Evolutionary conservation across 2,888 invertebrate species (phyloP).

Genomic region (Capitulum mitella): DNA sequence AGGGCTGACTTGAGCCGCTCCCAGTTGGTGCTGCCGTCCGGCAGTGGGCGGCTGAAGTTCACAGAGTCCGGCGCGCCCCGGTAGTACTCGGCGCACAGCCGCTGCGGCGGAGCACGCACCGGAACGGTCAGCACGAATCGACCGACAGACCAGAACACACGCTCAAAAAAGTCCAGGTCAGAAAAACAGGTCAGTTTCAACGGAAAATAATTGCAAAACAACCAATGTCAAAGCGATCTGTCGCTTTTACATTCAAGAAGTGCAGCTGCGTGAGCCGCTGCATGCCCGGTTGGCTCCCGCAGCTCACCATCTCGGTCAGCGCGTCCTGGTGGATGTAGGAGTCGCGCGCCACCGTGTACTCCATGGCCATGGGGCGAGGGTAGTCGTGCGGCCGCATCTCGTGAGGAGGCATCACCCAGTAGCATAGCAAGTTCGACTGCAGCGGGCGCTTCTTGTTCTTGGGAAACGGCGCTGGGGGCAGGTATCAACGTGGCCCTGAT

Average conservation of each 20-base stretch:
- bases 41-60: constrained; percentile 32
- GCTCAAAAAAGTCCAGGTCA: too few relatives aligned
- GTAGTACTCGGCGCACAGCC: constrained; percentile 34
- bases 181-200: too few relatives aligned
- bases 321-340: constrained; percentile 69
- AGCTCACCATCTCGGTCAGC: constrained; percentile 63
- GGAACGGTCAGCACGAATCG: too few relatives aligned
- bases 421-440: constrained; percentile 58
- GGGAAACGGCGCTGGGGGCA: constrained; percentile 21
- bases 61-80: constrained; percentile 33
- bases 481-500: too few relatives aligned
- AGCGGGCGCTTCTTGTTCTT: constrained; percentile 30
- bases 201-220: too few relatives aligned
- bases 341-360: constrained; percentile 75
- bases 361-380: constrained; percentile 83
- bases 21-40: constrained; percentile 34
- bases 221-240: too few relatives aligned
- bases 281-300: too few relatives aligned
- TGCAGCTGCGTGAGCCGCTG: too few relatives aligned
- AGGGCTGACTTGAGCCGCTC: constrained; percentile 33
- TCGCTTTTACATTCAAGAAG: too few relatives aligned
- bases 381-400: constrained; percentile 87
- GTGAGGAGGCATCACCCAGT: constrained; percentile 93
- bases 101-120: constrained; percentile 25
- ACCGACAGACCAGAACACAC: too few relatives aligned